Evolutionary conservation across 2,888 invertebrate genomes (phyloP), one percentile per base, ranked within the genome.

Genomic region (Euproctis similis): DNA sequence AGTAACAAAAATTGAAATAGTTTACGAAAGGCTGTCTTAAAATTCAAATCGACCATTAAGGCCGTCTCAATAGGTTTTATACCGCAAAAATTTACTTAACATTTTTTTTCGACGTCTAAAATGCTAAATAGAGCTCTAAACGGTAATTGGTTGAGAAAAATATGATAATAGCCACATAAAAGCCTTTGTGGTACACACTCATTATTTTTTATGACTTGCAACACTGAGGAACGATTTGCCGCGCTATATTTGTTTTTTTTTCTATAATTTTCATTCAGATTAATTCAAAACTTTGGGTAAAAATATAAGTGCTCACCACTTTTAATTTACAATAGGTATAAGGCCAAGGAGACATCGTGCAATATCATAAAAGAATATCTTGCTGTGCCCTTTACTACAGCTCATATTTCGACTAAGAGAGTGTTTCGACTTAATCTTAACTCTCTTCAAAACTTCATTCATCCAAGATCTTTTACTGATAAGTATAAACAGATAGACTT

Each of bases 111-210:
- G 31, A 49, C 46, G 47, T 53, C 65, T 55, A 62, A 69, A 72
- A 70, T 65, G 68, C 61, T 61, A 69, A 73, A 63, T 59, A 49
- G 44, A 45, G 39, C 52, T 46, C 54, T 58, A 63, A 66, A 63
- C 61, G 63, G 66, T 77, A 77, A 78, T 75, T 71, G 74, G 64
- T 47, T 44, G 32, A 44, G 53, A 54, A 65, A 72, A 71, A 73
- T 77, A 76, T 76, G 75, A 74, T 81, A 81, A 81, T 80, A 64
- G 73, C 51, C 46, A 51, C 61, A 62, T 69, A 61, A 70, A 64
- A 70, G 63, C 71, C 69, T 71, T 69, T 68, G 67, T 61, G 62
- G 67, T 50, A 48, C 46, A 42, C 49, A 58, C 68, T 68, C 71
- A 65, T 78, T 77, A 75, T 67, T 74, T 67, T 59, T 58, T 61